phyloP scores from a whole-genome alignment of 2,888 invertebrate species.

The Muschampia staudingeri region DNA sequence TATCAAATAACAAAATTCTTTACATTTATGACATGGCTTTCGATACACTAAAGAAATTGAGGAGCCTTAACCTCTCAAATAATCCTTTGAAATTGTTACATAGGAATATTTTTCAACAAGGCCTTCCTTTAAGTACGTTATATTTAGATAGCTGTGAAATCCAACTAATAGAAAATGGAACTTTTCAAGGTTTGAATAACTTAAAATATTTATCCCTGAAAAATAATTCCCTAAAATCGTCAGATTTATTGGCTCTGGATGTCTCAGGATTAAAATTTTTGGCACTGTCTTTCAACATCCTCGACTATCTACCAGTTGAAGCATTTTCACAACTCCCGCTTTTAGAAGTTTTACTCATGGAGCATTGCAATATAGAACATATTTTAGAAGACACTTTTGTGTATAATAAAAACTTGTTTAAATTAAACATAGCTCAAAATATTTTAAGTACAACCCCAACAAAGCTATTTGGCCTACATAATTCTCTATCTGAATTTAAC shows the following conservation, averaged over 20 bases:
- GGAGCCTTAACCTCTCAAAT: slow-evolving; percentile 95
- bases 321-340: slow-evolving; percentile 95
- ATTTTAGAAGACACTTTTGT: slow-evolving; percentile 94
- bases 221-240: slow-evolving; percentile 93
- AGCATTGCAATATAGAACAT: slow-evolving; percentile 93
- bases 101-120: slow-evolving; percentile 94
- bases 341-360: slow-evolving; percentile 93
- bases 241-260: slow-evolving; percentile 93
- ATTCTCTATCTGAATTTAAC: slow-evolving; percentile 94
- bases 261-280: slow-evolving; percentile 94
- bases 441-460: slow-evolving; percentile 92
- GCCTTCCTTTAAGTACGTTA: slow-evolving; percentile 94
- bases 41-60: slow-evolving; percentile 94
- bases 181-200: slow-evolving; percentile 94
- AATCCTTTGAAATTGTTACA: slow-evolving; percentile 94
- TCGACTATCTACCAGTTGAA: slow-evolving; percentile 93
- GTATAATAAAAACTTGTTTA: slow-evolving; percentile 94
- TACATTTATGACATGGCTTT: slow-evolving; percentile 94
- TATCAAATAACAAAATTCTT: slow-evolving; percentile 94
- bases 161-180: slow-evolving; percentile 93
- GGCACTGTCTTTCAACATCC: slow-evolving; percentile 95
- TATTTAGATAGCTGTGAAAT: slow-evolving; percentile 95
- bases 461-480: slow-evolving; percentile 93
- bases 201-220: slow-evolving; percentile 95
- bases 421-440: slow-evolving; percentile 94